Evolutionary conservation across 2,113 vertebrate genomes (phyloP).

Genomic region (Haplochromis vanheusdeni): DNA sequence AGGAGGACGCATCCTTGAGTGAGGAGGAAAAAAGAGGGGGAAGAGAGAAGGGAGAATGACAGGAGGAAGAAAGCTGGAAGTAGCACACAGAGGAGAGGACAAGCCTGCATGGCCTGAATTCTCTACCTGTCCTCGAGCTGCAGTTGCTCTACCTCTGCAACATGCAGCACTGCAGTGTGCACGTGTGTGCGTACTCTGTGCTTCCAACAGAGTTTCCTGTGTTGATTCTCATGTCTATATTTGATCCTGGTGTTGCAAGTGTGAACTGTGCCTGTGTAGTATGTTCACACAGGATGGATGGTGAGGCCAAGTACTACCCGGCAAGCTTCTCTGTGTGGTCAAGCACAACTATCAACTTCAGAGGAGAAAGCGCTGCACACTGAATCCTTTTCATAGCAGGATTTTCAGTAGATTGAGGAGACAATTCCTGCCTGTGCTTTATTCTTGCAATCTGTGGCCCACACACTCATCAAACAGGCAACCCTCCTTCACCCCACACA

Average conservation of each 20-base stretch:
- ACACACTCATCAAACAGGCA: conserved; percentile 27
- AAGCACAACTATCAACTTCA: conserved; percentile 13
- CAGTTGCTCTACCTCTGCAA: conserved; percentile 60
- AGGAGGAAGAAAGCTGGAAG: conserved; percentile 7
- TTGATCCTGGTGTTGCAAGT: neutral
- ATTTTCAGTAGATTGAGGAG: conserved; percentile 32
- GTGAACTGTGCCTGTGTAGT: neutral
- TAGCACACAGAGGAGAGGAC: conserved; percentile 17
- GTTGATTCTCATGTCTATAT: neutral
- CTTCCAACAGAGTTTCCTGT: neutral
- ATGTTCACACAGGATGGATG: neutral
- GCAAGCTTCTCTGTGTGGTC: neutral
- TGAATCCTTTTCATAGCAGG: conserved; percentile 29
- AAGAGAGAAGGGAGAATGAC: neutral
- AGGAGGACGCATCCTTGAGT: conserved; percentile 45
- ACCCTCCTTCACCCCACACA: conserved; percentile 7
- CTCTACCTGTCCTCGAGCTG: conserved; percentile 27
- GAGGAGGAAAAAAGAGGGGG: neutral
- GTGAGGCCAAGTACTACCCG: neutral
- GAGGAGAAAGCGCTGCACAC: neutral
- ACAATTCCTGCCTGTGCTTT: conserved; percentile 15
- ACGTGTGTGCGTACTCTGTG: neutral
- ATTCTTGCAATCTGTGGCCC: neutral
- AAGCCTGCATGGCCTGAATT: conserved; percentile 48
- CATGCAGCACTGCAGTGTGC: conserved; percentile 61